Conservation (phyloP, 2,888 invertebrate species). For the Chironomus riparius region DNA sequence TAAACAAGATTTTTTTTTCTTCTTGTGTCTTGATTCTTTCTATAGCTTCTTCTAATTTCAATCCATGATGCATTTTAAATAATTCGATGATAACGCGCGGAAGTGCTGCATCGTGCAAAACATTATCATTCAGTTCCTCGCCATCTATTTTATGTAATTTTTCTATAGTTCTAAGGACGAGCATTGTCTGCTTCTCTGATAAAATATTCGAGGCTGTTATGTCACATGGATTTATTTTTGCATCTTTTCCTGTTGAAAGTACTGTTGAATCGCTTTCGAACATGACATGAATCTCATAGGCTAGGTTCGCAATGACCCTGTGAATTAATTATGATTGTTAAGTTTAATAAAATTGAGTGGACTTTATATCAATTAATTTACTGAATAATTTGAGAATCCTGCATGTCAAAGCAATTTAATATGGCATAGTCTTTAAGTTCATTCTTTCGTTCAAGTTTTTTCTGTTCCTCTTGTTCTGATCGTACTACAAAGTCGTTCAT, state of each 20-base stretch:
- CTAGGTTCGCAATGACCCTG: background rate
- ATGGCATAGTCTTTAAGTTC: background rate
- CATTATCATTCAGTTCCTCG: background rate
- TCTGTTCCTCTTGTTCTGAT: background rate
- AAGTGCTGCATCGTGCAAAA: background rate
- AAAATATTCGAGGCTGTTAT: background rate
- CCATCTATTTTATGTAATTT: background rate
- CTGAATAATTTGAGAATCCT: background rate
- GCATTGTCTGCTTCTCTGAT: background rate
- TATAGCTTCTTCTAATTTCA: background rate
- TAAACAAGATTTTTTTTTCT: background rate
- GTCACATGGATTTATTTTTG: background rate
- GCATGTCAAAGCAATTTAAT: background rate
- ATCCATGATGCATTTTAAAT: background rate
- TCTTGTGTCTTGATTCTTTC: background rate
- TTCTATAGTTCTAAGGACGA: background rate
- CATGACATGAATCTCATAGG: background rate
- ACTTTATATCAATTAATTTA: background rate
- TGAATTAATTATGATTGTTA: no score
- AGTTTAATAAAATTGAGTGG: no score
- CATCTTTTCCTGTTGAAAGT: no score
- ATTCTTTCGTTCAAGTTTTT: background rate
- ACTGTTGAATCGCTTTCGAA: background rate
- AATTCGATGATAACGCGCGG: background rate
- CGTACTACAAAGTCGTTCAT: background rate